Conservation (phyloP, 2,797 vertebrate genomes). For the Rallus crepitans region DNA sequence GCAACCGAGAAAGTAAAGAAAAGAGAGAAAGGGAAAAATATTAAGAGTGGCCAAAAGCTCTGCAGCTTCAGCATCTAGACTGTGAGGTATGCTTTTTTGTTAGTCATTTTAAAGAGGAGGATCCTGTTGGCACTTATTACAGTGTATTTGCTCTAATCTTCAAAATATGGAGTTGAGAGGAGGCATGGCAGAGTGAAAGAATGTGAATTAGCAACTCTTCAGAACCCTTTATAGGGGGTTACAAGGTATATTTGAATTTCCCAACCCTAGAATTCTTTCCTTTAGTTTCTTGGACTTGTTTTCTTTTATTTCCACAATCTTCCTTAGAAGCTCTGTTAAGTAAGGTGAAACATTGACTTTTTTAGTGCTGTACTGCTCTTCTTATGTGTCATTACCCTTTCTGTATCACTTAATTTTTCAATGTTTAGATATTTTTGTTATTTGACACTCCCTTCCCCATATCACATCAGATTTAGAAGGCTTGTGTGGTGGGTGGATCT, state of each 20-base stretch:
- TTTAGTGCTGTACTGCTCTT: not conserved
- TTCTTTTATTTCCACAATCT: not conserved
- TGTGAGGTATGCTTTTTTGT: not conserved
- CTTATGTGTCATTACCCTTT: not conserved
- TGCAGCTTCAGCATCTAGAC: not conserved
- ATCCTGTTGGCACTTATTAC: not conserved
- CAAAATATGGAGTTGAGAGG: not conserved
- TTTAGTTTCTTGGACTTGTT: not conserved
- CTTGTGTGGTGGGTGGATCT: not conserved
- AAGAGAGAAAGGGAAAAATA: not conserved
- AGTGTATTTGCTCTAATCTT: constrained; percentile 23
- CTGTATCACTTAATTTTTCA: not conserved
- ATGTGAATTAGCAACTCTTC: constrained; percentile 17
- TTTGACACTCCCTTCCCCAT: not conserved
- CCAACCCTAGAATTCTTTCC: not conserved
- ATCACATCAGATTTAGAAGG: not conserved
- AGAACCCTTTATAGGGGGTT: not conserved
- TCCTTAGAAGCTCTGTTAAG: not conserved
- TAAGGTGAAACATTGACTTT: not conserved
- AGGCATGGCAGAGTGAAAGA: constrained; percentile 18
- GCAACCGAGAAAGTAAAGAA: not conserved
- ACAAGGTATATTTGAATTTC: constrained; percentile 2
- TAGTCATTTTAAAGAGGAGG: not conserved
- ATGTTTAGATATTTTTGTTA: not conserved
- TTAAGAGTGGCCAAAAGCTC: not conserved